Base-by-base conservation (phyloP, 2,797 vertebrate genomes). In the Champsocephalus gunnari region DNA sequence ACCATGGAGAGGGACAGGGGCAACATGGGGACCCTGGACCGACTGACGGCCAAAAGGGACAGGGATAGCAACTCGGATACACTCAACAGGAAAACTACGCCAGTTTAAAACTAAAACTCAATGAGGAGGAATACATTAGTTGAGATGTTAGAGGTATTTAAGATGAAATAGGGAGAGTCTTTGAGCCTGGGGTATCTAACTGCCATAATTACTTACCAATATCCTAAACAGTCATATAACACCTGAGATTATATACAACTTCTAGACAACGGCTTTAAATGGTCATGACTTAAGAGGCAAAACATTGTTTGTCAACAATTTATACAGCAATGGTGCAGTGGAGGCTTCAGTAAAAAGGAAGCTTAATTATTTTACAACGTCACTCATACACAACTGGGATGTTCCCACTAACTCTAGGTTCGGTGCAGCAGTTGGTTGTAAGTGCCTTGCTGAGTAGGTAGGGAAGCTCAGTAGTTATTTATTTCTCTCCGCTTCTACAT, bases 71-170 rank as follows among this genome's bases (percentile, higher is more conserved):
- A 97, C 93, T 97, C 96, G 67, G 97, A 97, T 83, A 98, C 97
- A 21, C 96, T 97, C 16, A 98, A 98, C 94, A 96, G 97, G 94
- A 98, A 97, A 88, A 98, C 97, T 0, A 96, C 95, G 13, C 95
- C 95, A 13, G 95, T 96, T 87, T 98, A 95, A 91, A 80, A 24
- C 11, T 1, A 56, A 49, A 44, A 13, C 34, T 57, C 58, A 24
- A 44, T 77, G 43, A 38, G 19, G 1, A 58, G 9, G 49, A 11
- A 16, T 45, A 6, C 24, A 45, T 49, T 0, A 38, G 12, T 28
- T 19, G 3, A 69, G 68, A 65, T 1, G 4, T 56, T 54, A 16
- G 57, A 49, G 64, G 44, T 53, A 14, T 74, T 45, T 43, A 55
- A 61, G 45, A 12, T 19, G 11, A 50, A 28, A 56, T 49, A 66